Percentiles rank a stretch among this genome's conserved stretches.
Evolutionary conservation across 2,113 vertebrate species (phyloP).

Genomic region (Tauraco erythrolophus): DNA sequence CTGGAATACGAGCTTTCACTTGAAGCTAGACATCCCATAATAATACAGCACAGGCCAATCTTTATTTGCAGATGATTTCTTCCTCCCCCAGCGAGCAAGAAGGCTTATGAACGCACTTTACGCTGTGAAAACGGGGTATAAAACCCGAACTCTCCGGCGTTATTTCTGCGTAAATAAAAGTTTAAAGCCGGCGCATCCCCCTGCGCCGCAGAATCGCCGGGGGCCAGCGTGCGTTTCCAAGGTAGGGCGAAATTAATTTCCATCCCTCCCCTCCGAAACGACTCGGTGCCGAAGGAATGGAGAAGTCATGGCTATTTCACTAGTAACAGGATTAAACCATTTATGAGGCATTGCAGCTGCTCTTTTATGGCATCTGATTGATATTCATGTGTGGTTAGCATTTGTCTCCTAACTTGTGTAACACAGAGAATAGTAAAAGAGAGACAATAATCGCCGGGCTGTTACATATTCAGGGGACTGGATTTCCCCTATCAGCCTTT

Average conservation of each 20-base stretch:
- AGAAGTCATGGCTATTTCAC: constrained; percentile 81
- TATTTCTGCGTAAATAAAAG: constrained; percentile 74
- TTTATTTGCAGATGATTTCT: constrained; percentile 72
- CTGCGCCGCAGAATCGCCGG: constrained; percentile 30
- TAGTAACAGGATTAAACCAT: constrained; percentile 85
- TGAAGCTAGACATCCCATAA: constrained; percentile 59
- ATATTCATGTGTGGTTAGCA: constrained; percentile 86
- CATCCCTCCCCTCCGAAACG: constrained; percentile 75
- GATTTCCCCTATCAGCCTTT: constrained; percentile 72
- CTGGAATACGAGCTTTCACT: constrained; percentile 43
- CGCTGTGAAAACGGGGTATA: constrained; percentile 8
- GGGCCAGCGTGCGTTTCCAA: constrained; percentile 72
- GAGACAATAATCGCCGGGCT: constrained; percentile 82
- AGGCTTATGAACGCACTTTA: constrained; percentile 39
- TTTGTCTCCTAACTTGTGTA: constrained; percentile 88
- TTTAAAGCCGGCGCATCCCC: constrained; percentile 63
- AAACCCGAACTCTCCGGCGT: constrained; percentile 26
- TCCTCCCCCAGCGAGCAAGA: constrained; percentile 53
- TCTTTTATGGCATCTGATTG: constrained; percentile 86
- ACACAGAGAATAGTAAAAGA: constrained; percentile 83
- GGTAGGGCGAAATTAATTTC: constrained; percentile 78
- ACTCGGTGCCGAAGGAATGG: constrained; percentile 72
- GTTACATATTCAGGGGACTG: constrained; percentile 79
- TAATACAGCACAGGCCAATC: constrained; percentile 65
- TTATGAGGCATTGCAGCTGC: constrained; percentile 86